Conservation (phyloP, 1,140 invertebrate genomes). For the Apis cerana region DNA sequence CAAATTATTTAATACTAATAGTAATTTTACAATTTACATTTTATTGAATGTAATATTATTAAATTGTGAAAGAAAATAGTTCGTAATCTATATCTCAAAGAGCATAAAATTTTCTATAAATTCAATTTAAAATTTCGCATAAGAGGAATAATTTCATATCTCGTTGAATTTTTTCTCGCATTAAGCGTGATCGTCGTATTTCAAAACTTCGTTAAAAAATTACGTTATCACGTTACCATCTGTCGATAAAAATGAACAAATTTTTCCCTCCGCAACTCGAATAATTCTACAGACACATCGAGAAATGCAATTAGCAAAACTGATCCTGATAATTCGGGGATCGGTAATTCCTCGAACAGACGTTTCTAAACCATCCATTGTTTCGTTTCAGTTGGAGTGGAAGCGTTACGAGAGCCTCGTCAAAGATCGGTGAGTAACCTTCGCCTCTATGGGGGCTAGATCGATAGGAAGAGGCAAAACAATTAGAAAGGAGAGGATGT, state of each 20-base stretch:
- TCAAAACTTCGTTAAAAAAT: no score
- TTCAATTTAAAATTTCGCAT: no score
- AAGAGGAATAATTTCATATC: no score
- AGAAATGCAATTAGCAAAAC: neutral
- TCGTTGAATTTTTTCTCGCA: no score
- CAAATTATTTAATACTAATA: no score
- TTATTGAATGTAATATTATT: no score
- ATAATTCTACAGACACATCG: neutral
- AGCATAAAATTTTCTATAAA: no score
- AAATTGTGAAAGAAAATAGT: no score
- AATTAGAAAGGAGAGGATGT: conserved; percentile 73
- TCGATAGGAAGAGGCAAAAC: conserved; percentile 67
- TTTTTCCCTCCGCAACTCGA: neutral
- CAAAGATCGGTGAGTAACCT: conserved; percentile 56
- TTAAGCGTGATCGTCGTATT: no score
- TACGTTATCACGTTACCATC: no score
- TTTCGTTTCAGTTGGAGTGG: conserved; percentile 38
- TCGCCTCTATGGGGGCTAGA: conserved; percentile 39
- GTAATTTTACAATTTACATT: no score
- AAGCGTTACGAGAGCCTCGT: conserved; percentile 20
- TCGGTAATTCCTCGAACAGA: neutral
- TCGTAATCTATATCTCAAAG: no score
- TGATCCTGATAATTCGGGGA: neutral
- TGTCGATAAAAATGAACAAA: neutral
- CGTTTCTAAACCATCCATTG: conserved; percentile 4